Base-by-base conservation (phyloP, 2,113 vertebrate genomes). In the Phylloscopus trochiloides region DNA sequence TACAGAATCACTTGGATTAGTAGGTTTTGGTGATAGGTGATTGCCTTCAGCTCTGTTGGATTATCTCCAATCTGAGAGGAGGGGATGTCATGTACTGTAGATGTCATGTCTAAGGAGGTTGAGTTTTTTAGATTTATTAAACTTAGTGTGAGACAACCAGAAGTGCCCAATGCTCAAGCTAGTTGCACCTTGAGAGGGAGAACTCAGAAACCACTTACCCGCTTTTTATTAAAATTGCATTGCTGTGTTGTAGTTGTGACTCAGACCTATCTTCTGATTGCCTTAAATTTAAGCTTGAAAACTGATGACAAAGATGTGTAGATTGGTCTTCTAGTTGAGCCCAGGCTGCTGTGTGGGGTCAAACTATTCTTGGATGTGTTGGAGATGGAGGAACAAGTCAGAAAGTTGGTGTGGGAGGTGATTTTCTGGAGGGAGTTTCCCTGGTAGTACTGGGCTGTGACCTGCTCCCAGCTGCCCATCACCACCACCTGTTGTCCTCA, bases 291-390 rank as follows among this genome's bases (percentile, higher is more conserved):
- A 40, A 74, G 28, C 47, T 81, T 62, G 55, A 45, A 71, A 67
- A 63, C 52, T 55, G 25, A 52, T 47, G 79, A 62, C 58, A 59
- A 32, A 71, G 58, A 31, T 29, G 6, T 51, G 12, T 32, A 22
- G 28, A 19, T 92, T 0, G 1, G 34, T 45, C 4, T 57, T 66
- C 3, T 0, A 26, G 24, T 42, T 71, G 38, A 57, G 29, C 29
- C 52, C 29, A 38, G 24, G 43, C 65, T 78, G 54, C 50, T 70
- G 40, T 29, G 29, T 34, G 21, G 51, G 36, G 47, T 43, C 4
- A 2, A 2, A 45, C 0, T 3, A 21, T n/a, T 74, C 38, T 66
- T 58, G 61, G 25, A 26, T 47, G 29, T 62, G 22, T 63, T 0
- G 0, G 74, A 74, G 70, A 12, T 57, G n/a, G 68, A 95, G 42